Base-by-base conservation (phyloP, 1,140 invertebrate genomes). In the Aphelenchoides fujianensis region DNA sequence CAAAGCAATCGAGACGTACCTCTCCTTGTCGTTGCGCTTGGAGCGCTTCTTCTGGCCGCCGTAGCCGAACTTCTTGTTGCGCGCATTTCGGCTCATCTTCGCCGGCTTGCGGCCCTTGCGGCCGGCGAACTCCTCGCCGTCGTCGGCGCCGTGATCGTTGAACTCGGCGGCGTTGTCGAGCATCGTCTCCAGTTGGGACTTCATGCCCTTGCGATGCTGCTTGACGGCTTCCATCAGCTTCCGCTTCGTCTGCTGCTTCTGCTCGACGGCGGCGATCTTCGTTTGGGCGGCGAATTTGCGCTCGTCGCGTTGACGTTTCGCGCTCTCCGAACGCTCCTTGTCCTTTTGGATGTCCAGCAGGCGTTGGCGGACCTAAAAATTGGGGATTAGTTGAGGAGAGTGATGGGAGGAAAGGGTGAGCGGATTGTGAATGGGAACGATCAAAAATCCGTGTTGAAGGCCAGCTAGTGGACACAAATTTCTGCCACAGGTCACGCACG, bases 11-110 rank as follows among this genome's bases (percentile, higher is more conserved):
- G n/a, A n/a, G n/a, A 48, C 57, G 23, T 52, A 79, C 48, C 92
- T 94, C 0, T 91, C 89, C 77, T 89, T 90, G 0, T 92, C 94
- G 80, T 98, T 98, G 41, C 89, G 86, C 85, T 98, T 98, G 0
- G 87, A 87, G 1, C 92, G 90, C 74, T 91, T 91, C 86, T 98
- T 98, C 80, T 95, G 94, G 1, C 95, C 95, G 41, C 95, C 95
- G 87, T 92, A 96, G 0, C 95, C 95, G 87, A 91, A 98, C 82
- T 93, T 95, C 57, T 89, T 87, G 85, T 95, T 90, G 84, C 94
- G 57, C 16, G 41, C 31, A 31, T 32, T 68, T n/a, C 78, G 74
- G 53, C 70, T 68, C 71, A 71, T 75, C 75, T 81, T 76, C n/a
- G n/a, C n/a, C n/a, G n/a, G n/a, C n/a, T n/a, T 82, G 71, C 5